Base-by-base conservation (phyloP, 2,888 invertebrate species). In the Scaptomyza flava region DNA sequence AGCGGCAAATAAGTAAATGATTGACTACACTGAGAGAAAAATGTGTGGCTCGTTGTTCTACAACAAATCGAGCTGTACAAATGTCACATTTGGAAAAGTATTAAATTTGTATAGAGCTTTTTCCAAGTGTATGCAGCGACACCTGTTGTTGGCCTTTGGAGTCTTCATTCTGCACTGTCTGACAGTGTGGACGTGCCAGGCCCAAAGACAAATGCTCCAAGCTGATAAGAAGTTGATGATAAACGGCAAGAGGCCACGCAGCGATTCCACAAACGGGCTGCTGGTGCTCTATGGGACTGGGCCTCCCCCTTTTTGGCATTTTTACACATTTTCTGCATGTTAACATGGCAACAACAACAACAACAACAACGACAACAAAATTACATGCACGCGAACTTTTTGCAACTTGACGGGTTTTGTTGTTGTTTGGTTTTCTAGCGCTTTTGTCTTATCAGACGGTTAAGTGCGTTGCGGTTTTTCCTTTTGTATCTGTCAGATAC, bases 321-420 rank as follows among this genome's bases (percentile, higher is more conserved):
- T 77, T 77, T 71, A 68, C 71, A 67, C 74, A 71, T 71, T 68
- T 59, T 33, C 58, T 53, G 66, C 66, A 72, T 76, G 77, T 72
- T 64, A 78, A 73, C 77, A 77, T 63, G 72, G 52, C 61, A 69
- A 73, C 62, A 65, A 51, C 48, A 72, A 53, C 63, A 66, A 50
- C 52, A 50, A n/a, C 50, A 11, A 34, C 14, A n/a, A n/a, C n/a
- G n/a, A n/a, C n/a, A n/a, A 17, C 17, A 47, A 30, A 70, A 72
- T 78, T 63, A 65, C 58, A 65, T 50, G 65, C 76, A 78, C 68
- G 78, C 78, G 65, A 79, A 77, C 79, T 73, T 73, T 73, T 71
- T 66, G 68, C 59, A 68, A 61, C 72, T 63, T 68, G 47, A 36
- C 17, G 45, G 41, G 33, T 52, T 64, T 66, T 46, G 5, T 34